phyloP scores from a whole-genome alignment of 2,113 vertebrate genomes.

The Irena cyanogastra region DNA sequence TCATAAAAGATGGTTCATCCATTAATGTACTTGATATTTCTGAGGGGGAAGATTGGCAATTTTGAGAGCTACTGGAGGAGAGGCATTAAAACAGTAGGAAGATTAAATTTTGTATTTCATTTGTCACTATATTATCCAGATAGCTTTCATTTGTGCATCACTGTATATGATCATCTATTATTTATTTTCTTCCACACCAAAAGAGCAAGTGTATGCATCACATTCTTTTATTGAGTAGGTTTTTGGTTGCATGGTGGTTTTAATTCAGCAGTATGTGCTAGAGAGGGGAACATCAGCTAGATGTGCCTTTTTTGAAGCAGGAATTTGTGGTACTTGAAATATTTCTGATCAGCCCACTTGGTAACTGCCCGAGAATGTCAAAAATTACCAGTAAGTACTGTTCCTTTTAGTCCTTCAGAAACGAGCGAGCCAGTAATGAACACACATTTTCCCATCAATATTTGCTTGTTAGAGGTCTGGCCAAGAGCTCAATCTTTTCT shows the following conservation, averaged over 20 bases:
- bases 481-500: not conserved
- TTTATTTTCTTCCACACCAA: not conserved
- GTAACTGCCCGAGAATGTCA: not conserved
- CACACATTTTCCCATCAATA: not conserved
- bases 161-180: not conserved
- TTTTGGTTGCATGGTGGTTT: not conserved
- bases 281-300: not conserved
- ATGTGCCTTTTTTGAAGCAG: not conserved
- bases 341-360: not conserved
- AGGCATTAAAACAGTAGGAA: not conserved
- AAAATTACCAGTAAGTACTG: not conserved
- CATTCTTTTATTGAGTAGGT: not conserved
- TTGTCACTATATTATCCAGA: not conserved
- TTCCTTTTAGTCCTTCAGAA: not conserved
- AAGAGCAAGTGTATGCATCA: not conserved
- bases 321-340: not conserved
- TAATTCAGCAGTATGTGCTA: not conserved
- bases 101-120: not conserved
- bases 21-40: not conserved
- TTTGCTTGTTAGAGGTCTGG: not conserved
- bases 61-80: not conserved
- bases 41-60: not conserved
- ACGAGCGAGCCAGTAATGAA: not conserved
- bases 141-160: not conserved
- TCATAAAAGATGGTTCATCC: not conserved